A percentile compares a stretch with the other conserved stretches of the same genome.
Conservation (phyloP, 2,888 invertebrate genomes). For the Harmothoe impar region DNA sequence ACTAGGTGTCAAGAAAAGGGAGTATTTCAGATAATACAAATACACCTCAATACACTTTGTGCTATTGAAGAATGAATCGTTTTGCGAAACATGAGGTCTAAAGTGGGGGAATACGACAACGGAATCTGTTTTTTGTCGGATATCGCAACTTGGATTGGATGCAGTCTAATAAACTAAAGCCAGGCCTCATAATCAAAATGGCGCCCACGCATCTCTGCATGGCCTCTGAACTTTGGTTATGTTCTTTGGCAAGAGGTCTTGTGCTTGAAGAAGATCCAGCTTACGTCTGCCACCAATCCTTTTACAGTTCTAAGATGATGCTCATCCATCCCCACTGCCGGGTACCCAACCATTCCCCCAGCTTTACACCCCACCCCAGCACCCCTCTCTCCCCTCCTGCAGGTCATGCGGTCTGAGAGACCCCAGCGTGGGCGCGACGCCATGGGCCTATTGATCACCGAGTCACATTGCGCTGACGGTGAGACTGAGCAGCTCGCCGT, state of each 20-base stretch:
- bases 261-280: background rate
- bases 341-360: background rate
- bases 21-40: background rate
- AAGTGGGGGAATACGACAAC: background rate
- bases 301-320: background rate
- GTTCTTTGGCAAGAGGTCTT: background rate
- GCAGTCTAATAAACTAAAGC: too few relatives aligned
- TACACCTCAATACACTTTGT: background rate
- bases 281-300: background rate
- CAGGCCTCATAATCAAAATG: background rate
- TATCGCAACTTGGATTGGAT: background rate
- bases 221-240: background rate
- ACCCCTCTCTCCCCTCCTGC: background rate
- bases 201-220: background rate
- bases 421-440: background rate
- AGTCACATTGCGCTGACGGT: background rate
- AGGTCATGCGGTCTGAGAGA: background rate
- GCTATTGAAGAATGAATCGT: background rate
- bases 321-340: too few relatives aligned
- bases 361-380: background rate
- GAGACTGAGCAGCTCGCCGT: too few relatives aligned
- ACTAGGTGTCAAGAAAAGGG: constrained; percentile 9
- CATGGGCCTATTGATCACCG: background rate
- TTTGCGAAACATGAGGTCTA: background rate
- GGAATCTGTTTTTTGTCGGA: background rate